These are phyloP conservation scores for Bufo gargarizans DNA, from an alignment of 2,113 vertebrate species.

Conservation along the genomic window DNA sequence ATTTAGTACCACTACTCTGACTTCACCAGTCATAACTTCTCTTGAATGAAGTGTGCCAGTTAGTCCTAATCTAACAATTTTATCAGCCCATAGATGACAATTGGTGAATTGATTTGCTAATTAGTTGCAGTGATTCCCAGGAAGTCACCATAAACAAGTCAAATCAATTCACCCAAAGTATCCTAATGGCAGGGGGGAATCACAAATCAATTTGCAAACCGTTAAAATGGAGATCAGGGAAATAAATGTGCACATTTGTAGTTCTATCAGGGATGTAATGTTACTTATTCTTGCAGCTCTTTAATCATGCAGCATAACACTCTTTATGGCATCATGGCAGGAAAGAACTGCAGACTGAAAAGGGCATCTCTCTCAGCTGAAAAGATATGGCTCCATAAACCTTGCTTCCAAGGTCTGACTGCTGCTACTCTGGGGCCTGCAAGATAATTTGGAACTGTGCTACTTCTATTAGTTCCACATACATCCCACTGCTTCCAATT, in stretches of 20 bases:
- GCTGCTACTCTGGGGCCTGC: constrained; percentile 60
- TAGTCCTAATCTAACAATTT: background rate
- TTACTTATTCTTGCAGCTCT: background rate
- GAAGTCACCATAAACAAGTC: background rate
- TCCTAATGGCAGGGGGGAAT: background rate
- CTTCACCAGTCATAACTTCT: background rate
- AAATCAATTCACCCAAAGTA: background rate
- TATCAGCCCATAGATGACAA: background rate
- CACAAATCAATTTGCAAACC: background rate
- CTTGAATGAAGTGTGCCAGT: background rate
- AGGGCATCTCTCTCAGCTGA: background rate
- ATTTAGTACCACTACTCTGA: background rate
- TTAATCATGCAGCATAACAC: background rate
- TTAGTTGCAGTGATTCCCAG: background rate
- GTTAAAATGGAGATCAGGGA: background rate
- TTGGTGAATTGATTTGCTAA: background rate
- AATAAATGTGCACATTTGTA: background rate
- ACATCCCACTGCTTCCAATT: constrained; percentile 67
- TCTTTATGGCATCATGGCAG: background rate
- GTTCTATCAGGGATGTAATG: background rate
- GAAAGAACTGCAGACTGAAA: background rate
- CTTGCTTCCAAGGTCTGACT: constrained; percentile 59
- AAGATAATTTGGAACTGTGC: constrained; percentile 61
- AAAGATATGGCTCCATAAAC: constrained; percentile 14
- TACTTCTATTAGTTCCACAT: constrained; percentile 61